Evolutionary conservation across 2,113 vertebrate genomes (phyloP).

Genomic region (Oxyura jamaicensis): DNA sequence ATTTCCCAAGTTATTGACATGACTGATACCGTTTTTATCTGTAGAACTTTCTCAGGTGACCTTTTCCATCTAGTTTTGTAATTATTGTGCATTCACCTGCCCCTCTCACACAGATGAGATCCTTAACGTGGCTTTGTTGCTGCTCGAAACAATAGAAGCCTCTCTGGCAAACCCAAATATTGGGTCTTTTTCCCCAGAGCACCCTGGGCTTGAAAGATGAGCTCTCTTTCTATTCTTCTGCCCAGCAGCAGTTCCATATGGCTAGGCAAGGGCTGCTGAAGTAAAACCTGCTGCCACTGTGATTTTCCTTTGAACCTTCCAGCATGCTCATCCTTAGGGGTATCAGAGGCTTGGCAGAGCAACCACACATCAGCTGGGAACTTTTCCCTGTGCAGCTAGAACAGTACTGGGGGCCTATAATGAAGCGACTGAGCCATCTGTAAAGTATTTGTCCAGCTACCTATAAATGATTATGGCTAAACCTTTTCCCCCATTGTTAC

Average conservation of each 20-base stretch:
- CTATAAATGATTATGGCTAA: neutral
- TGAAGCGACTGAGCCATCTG: neutral
- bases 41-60: neutral
- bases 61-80: neutral
- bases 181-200: neutral
- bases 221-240: neutral
- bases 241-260: neutral
- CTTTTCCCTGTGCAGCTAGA: neutral
- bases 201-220: neutral
- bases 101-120: neutral
- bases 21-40: neutral
- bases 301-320: neutral
- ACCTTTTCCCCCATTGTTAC: neutral
- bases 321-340: neutral
- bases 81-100: neutral
- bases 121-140: neutral
- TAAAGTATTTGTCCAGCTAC: neutral
- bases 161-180: neutral
- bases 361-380: neutral
- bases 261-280: neutral
- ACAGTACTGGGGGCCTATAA: neutral
- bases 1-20: neutral
- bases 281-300: neutral
- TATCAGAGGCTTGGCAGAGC: neutral
- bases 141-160: neutral